Evolutionary conservation across 2,888 invertebrate genomes (phyloP).

Genomic region (Fabriciana adippe): DNA sequence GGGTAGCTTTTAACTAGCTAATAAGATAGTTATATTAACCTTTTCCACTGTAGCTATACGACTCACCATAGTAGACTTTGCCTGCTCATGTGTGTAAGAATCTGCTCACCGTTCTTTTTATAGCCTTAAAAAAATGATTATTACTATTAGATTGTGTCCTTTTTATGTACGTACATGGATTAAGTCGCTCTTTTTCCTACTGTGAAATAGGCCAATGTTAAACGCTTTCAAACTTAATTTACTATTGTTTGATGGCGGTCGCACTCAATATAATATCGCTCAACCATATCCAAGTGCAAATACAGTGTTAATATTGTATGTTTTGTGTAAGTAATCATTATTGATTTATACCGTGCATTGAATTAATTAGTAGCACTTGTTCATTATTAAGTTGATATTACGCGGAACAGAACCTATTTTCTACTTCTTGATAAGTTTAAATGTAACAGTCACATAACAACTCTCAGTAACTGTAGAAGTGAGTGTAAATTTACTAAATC

Average conservation of each 20-base stretch:
- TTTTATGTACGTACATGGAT: too few species aligned
- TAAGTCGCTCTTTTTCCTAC: too few species aligned
- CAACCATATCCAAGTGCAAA: conserved; percentile 17
- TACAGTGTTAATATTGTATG: conserved; percentile 5
- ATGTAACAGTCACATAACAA: conserved; percentile 38
- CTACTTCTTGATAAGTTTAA: background rate
- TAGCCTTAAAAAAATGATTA: too few species aligned
- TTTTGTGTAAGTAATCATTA: background rate
- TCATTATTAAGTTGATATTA: conserved; percentile 3
- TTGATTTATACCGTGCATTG: conserved; percentile 1
- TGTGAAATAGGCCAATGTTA: too few species aligned
- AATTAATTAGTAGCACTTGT: background rate
- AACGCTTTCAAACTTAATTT: background rate
- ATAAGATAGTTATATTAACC: too few species aligned
- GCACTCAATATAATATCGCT: conserved; percentile 19
- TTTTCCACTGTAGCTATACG: too few species aligned
- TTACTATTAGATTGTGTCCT: too few species aligned
- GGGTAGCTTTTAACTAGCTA: too few species aligned
- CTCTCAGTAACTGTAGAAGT: conserved; percentile 35
- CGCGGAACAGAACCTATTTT: background rate
- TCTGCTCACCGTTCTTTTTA: too few species aligned
- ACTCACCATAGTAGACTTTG: too few species aligned
- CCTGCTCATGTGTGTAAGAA: too few species aligned
- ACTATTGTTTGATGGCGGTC: conserved; percentile 7
- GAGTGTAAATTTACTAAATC: background rate